Evolutionary conservation across 1,140 invertebrate species (phyloP).

Genomic region (Sitodiplosis mosellana): DNA sequence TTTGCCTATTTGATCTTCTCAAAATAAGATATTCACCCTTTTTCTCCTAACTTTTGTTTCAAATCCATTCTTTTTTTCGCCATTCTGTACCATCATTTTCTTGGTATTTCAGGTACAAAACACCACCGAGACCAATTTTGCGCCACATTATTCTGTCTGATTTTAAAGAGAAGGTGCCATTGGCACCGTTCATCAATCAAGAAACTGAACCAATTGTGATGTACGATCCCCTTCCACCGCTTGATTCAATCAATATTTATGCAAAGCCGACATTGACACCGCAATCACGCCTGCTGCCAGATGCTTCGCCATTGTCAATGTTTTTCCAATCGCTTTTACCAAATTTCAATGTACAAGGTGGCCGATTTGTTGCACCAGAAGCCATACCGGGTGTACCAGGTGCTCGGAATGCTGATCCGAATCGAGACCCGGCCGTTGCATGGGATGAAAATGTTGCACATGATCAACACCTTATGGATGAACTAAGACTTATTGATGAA

Average conservation of each 20-base stretch:
- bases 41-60: too few species aligned
- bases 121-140: conserved; percentile 49
- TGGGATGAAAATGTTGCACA: neutral
- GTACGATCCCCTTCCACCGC: conserved; percentile 65
- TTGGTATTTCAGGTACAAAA: conserved; percentile 12
- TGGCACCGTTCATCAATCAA: conserved; percentile 22
- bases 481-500: neutral
- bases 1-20: too few species aligned
- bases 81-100: too few species aligned
- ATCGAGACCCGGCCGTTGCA: neutral
- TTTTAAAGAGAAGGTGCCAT: conserved; percentile 39
- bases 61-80: too few species aligned
- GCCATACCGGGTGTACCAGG: conserved; percentile 4
- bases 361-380: conserved; percentile 2
- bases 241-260: conserved; percentile 56
- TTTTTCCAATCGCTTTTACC: conserved; percentile 49
- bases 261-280: conserved; percentile 26
- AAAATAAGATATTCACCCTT: too few species aligned
- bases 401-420: neutral
- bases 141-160: conserved; percentile 68
- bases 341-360: conserved; percentile 32
- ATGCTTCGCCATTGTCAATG: conserved; percentile 28
- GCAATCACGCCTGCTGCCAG: conserved; percentile 12
- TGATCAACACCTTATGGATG: neutral
- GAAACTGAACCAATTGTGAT: conserved; percentile 42